phyloP scores from a whole-genome alignment of 2,113 vertebrate species.

The Amphiprion ocellaris region DNA sequence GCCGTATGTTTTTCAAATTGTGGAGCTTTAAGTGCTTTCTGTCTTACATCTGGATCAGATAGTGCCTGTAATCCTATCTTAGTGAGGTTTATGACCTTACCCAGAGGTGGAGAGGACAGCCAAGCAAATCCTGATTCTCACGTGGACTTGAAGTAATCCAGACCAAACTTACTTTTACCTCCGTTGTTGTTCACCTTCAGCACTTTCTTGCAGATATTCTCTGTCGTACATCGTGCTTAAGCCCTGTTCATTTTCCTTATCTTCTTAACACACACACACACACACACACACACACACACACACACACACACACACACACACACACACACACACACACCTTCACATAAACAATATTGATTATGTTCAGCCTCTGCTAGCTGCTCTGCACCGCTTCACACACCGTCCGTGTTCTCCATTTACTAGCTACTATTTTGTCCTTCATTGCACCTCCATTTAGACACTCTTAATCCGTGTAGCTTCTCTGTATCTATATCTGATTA shows the following conservation, averaged over 20 bases:
- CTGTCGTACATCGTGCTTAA: constrained; percentile 28
- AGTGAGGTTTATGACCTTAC: constrained; percentile 1
- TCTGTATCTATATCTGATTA: constrained; percentile 59
- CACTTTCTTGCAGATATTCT: constrained; percentile 12
- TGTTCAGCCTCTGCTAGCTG: constrained; percentile 34
- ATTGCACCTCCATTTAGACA: constrained; percentile 53
- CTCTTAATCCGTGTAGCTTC: constrained; percentile 49
- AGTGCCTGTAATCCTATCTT: background rate
- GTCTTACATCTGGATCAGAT: background rate
- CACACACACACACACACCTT: constrained; percentile 21
- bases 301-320: constrained; percentile 14
- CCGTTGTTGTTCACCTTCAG: constrained; percentile 39
- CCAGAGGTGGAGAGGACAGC: background rate
- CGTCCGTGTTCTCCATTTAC: constrained; percentile 28
- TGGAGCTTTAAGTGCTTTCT: background rate
- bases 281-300: constrained; percentile 2
- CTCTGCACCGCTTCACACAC: constrained; percentile 22
- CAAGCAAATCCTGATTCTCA: background rate
- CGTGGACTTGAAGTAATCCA: constrained; percentile 1
- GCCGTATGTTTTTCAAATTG: too few species aligned
- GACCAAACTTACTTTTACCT: constrained; percentile 4
- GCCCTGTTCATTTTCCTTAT: constrained; percentile 38
- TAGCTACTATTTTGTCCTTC: constrained; percentile 62
- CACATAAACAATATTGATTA: constrained; percentile 69
- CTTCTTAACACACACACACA: constrained; percentile 12